Evolutionary conservation across 2,113 vertebrate genomes (phyloP).

Genomic region (Alaudala cheleensis): DNA sequence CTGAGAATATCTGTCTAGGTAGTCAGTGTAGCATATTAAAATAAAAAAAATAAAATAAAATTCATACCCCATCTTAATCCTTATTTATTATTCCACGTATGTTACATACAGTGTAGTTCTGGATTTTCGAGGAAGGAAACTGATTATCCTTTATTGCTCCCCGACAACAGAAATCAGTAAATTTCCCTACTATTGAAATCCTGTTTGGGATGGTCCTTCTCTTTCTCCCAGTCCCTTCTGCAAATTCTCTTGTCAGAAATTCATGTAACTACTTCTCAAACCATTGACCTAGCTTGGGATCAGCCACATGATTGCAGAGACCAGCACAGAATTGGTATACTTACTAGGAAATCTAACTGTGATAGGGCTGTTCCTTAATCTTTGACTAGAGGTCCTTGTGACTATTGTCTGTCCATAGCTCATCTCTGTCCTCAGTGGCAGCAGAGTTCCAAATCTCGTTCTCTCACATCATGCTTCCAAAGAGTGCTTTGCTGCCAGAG

Average conservation of each 20-base stretch:
- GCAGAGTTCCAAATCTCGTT: background rate
- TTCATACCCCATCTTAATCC: background rate
- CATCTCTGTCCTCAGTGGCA: background rate
- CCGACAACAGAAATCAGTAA: background rate
- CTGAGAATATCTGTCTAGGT: background rate
- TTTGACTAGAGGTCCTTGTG: background rate
- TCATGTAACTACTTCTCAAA: slow-evolving; percentile 6
- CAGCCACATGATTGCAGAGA: background rate
- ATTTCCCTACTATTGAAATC: background rate
- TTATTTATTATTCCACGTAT: background rate
- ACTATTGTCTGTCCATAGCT: background rate
- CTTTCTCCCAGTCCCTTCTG: background rate
- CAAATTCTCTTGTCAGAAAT: background rate
- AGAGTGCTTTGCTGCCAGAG: background rate
- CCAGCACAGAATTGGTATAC: background rate
- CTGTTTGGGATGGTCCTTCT: background rate
- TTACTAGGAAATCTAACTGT: background rate
- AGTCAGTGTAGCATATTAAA: background rate
- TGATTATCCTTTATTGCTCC: background rate
- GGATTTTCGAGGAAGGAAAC: background rate
- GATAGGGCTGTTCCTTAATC: background rate
- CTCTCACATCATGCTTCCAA: background rate
- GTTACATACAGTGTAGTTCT: background rate
- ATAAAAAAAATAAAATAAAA: background rate
- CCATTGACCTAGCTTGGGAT: background rate